Percentiles rank a stretch among this genome's conserved stretches.
These are phyloP conservation scores for Diploptera punctata DNA, from an alignment of 2,888 invertebrate genomes.

Conservation along the genomic window DNA sequence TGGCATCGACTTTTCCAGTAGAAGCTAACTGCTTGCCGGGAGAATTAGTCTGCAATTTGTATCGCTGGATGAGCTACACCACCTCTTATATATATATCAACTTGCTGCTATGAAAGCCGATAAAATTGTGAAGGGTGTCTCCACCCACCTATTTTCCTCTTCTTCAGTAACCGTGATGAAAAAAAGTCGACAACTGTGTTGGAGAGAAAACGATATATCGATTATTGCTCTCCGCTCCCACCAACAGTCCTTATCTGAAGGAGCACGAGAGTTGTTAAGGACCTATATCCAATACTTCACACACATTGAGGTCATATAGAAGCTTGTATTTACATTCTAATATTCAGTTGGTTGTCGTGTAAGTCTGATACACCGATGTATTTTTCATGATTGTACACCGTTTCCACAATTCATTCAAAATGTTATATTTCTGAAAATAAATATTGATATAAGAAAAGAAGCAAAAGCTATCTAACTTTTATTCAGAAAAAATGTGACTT, in stretches of 20 bases:
- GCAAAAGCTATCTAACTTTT: too few species aligned
- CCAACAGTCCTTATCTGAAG: slow-evolving; percentile 16
- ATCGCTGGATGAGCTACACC: slow-evolving; percentile 24
- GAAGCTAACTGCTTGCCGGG: neutral
- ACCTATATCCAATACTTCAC: neutral
- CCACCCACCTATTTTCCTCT: neutral
- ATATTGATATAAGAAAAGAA: too few species aligned
- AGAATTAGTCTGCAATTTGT: slow-evolving; percentile 32
- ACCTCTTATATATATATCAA: slow-evolving; percentile 21
- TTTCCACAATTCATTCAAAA: too few species aligned
- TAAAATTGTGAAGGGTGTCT: slow-evolving; percentile 18
- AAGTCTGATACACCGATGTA: too few species aligned
- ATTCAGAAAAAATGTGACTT: too few species aligned
- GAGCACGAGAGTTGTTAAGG: neutral
- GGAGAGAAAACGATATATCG: slow-evolving; percentile 35
- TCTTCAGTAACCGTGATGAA: neutral
- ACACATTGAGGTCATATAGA: too few species aligned
- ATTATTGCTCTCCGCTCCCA: slow-evolving; percentile 26
- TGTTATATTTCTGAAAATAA: too few species aligned
- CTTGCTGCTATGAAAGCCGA: slow-evolving; percentile 9
- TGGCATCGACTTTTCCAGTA: neutral
- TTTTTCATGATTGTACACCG: too few species aligned
- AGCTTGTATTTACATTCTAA: too few species aligned
- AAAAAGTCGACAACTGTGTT: slow-evolving; percentile 5
- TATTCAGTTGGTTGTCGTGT: too few species aligned